Evolutionary conservation across 2,797 vertebrate genomes (phyloP).

Genomic region (Telmatherina bonti): DNA sequence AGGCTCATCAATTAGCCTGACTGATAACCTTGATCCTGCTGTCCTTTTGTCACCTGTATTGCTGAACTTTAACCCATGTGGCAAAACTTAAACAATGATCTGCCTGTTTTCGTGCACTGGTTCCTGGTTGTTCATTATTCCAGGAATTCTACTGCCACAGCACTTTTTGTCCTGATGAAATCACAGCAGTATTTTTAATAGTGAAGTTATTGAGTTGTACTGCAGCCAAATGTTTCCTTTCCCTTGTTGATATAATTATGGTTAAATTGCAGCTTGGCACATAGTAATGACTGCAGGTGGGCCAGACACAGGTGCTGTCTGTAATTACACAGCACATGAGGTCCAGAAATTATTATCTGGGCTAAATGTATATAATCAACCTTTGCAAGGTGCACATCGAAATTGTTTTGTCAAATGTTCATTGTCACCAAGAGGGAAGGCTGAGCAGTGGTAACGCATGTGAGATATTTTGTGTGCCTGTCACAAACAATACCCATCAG

Average conservation of each 20-base stretch:
- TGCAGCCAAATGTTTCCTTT: slow-evolving; percentile 61
- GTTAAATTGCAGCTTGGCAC: slow-evolving; percentile 67
- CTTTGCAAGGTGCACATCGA: slow-evolving; percentile 64
- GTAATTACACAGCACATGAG: slow-evolving; percentile 66
- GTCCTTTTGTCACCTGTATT: slow-evolving; percentile 74
- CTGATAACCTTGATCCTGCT: slow-evolving; percentile 71
- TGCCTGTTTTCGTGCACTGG: slow-evolving; percentile 29
- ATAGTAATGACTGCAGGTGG: slow-evolving; percentile 72
- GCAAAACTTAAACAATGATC: slow-evolving; percentile 54
- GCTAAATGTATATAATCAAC: slow-evolving; percentile 73
- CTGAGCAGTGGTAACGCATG: slow-evolving; percentile 14
- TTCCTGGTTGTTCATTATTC: slow-evolving; percentile 48
- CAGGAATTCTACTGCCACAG: slow-evolving; percentile 36
- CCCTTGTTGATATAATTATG: slow-evolving; percentile 72
- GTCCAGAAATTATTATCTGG: slow-evolving; percentile 72
- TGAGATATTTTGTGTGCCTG: slow-evolving; percentile 14
- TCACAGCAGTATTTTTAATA: slow-evolving; percentile 47
- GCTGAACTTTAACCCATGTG: slow-evolving; percentile 71
- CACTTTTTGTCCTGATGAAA: slow-evolving; percentile 34
- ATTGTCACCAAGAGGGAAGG: slow-evolving; percentile 45
- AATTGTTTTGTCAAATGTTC: slow-evolving; percentile 61
- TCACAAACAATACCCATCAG: slow-evolving; percentile 12
- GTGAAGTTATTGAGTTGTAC: slow-evolving; percentile 49
- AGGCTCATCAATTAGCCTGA: slow-evolving; percentile 76
- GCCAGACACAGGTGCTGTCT: slow-evolving; percentile 72